Evolutionary conservation across 2,888 invertebrate species (phyloP).

Genomic region (Meganola albula): DNA sequence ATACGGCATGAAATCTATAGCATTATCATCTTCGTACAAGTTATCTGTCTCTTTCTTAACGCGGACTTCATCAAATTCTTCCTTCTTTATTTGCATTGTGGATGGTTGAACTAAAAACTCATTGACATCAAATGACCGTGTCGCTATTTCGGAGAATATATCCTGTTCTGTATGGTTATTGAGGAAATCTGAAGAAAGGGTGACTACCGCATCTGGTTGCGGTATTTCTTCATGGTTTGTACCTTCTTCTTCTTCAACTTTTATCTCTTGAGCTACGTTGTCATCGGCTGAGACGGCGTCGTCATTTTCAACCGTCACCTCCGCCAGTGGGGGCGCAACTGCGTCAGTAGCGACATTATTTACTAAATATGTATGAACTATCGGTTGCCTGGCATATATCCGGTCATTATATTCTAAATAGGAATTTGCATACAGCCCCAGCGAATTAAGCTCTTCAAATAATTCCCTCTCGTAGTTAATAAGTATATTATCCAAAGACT

Average conservation of each 20-base stretch:
- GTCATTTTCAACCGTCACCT: slow-evolving; percentile 41
- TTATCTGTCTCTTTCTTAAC: slow-evolving; percentile 59
- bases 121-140: slow-evolving; percentile 66
- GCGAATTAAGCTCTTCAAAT: slow-evolving; percentile 84
- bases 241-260: slow-evolving; percentile 56
- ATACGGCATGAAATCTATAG: slow-evolving; percentile 65
- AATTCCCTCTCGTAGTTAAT: slow-evolving; percentile 84
- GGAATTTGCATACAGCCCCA: slow-evolving; percentile 71
- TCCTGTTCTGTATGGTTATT: slow-evolving; percentile 56
- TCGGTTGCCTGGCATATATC: slow-evolving; percentile 54
- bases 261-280: slow-evolving; percentile 67
- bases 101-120: slow-evolving; percentile 56
- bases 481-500: slow-evolving; percentile 83
- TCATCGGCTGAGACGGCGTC: slow-evolving; percentile 63
- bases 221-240: slow-evolving; percentile 19
- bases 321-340: slow-evolving; percentile 55
- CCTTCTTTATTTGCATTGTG: slow-evolving; percentile 65
- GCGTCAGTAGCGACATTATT: slow-evolving; percentile 69
- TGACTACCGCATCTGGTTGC: slow-evolving; percentile 54
- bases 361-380: slow-evolving; percentile 71
- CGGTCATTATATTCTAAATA: slow-evolving; percentile 61
- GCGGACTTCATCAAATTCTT: slow-evolving; percentile 41
- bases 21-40: slow-evolving; percentile 64
- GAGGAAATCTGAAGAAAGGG: slow-evolving; percentile 58
- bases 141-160: slow-evolving; percentile 60